Conservation (phyloP, 2,797 vertebrate genomes). For the Gephyroberyx darwinii region DNA sequence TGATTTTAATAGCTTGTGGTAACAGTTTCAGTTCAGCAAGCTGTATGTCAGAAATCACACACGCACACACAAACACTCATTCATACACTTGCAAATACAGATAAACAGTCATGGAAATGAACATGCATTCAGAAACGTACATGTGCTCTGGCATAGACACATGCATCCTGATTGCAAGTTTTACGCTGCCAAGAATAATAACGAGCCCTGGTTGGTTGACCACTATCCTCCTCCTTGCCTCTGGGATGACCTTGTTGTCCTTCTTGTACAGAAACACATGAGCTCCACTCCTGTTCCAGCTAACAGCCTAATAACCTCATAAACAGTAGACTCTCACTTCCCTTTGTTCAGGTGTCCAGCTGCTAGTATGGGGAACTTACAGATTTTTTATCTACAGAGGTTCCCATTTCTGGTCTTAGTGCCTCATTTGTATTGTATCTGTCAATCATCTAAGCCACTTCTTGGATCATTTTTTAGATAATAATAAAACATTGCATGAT, state of each 20-base stretch:
- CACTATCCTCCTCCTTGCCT: constrained; percentile 8
- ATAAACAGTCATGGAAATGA: constrained; percentile 62
- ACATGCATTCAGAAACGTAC: constrained; percentile 58
- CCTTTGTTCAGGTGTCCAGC: constrained; percentile 36
- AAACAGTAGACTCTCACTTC: constrained; percentile 39
- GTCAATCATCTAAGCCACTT: constrained; percentile 55
- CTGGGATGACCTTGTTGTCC: constrained; percentile 28
- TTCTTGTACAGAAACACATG: constrained; percentile 15
- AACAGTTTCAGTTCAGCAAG: constrained; percentile 66
- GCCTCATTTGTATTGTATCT: constrained; percentile 62
- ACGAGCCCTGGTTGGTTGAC: constrained; percentile 40
- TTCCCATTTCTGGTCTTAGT: constrained; percentile 46
- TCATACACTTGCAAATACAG: constrained; percentile 25
- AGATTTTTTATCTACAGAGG: constrained; percentile 31
- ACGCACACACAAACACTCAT: constrained; percentile 13
- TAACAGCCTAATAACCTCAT: constrained; percentile 37
- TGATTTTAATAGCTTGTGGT: constrained; percentile 76
- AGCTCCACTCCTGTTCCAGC: constrained; percentile 33
- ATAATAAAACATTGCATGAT: constrained; percentile 49
- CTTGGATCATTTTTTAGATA: constrained; percentile 42
- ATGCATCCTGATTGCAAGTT: constrained; percentile 65
- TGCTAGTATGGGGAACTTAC: constrained; percentile 34
- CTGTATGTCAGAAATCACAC: constrained; percentile 48
- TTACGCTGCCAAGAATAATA: constrained; percentile 65
- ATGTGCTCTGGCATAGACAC: constrained; percentile 58